Conservation (phyloP, 1,140 invertebrate species). For the Choristoneura fumiferana region DNA sequence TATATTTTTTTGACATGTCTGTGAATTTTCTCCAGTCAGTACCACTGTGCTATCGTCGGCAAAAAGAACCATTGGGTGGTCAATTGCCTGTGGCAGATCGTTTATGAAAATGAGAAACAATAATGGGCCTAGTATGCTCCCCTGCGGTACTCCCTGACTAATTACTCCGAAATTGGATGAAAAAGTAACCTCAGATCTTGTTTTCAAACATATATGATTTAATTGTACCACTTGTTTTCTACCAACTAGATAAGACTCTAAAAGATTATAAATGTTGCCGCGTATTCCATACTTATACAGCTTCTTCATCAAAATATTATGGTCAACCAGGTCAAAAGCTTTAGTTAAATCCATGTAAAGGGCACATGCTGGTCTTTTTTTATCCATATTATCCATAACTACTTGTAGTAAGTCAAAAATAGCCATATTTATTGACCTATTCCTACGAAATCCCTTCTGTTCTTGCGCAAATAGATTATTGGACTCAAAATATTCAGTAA, state of each 20-base stretch:
- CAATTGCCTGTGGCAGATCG: neutral
- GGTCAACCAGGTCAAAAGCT: slow-evolving; percentile 17
- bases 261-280: neutral
- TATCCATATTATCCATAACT: slow-evolving; percentile 19
- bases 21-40: no score
- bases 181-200: neutral
- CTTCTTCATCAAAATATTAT: slow-evolving; percentile 5
- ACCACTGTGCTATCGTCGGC: no score
- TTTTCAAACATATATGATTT: neutral
- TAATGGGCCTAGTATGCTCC: slow-evolving; percentile 7
- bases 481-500: slow-evolving; percentile 21
- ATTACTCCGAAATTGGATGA: neutral
- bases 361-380: neutral
- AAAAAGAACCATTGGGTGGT: no score
- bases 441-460: slow-evolving; percentile 24
- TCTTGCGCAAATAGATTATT: slow-evolving; percentile 19
- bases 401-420: slow-evolving; percentile 20
- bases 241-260: slow-evolving; percentile 5
- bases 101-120: slow-evolving; percentile 13
- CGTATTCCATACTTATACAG: slow-evolving; percentile 5
- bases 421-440: slow-evolving; percentile 27
- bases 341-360: slow-evolving; percentile 18
- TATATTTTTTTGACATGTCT: no score
- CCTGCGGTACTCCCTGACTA: slow-evolving; percentile 5
- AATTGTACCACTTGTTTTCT: slow-evolving; percentile 9